Evolutionary conservation across 2,888 invertebrate genomes (phyloP), one percentile per base, ranked within the genome.

Genomic region (Cancer borealis): DNA sequence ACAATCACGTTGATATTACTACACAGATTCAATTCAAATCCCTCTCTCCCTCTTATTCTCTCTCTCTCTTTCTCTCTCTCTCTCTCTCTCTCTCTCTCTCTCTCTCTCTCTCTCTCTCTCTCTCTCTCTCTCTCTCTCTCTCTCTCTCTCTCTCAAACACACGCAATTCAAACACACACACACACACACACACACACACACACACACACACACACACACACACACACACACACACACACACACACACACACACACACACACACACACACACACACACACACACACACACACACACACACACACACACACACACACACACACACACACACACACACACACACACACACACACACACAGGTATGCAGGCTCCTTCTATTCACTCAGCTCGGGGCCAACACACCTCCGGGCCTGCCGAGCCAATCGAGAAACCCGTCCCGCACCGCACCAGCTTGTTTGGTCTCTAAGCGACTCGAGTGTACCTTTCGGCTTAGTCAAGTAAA

Each of bases 401-500:
- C 87, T 45, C 21, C 45, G 60, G 8, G 39, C 47, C 60, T 21
- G 39, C 12, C 60, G 26, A 60, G 92, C 46, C 92, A 88, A 88
- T 88, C 92, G 54, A 21, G 49, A 60, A 88, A 92, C 92, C 92
- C 88, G 92, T 88, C 88, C 88, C 46, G 60, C 88, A 54, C 54
- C 88, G 88, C 92, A 88, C 92, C 87, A 92, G 92, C 92, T 92
- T 92, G 92, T 92, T 92, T 92, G 92, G 88, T 88, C 92, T 92
- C 54, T 60, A 92, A 92, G 88, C 92, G 88, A 87, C 88, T 92
- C 92, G 92, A 92, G 92, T 92, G 92, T 92, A 92, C 92, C 92
- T 92, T 92, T 60, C 92, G 88, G 92, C 92, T 92, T 92, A 92
- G 92, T 92, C 92, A 88, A 92, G 92, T 92, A 92, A 92, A 92